A percentile compares a stretch with the other conserved stretches of the same genome.
These are phyloP conservation scores for Coboldia fuscipes DNA, from an alignment of 1,140 invertebrate genomes.

Conservation along the genomic window DNA sequence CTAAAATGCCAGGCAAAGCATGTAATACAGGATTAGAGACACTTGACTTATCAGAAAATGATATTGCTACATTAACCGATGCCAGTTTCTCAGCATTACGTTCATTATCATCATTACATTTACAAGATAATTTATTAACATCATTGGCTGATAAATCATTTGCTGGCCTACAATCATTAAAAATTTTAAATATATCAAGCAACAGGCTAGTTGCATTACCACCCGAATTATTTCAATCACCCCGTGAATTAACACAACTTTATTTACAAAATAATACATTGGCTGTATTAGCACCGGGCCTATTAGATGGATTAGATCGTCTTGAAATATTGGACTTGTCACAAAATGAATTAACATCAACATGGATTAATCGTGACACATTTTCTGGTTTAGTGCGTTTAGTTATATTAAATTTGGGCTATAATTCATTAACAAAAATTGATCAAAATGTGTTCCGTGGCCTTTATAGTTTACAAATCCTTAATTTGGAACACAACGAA, in stretches of 20 bases:
- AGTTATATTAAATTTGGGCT: conserved; percentile 50
- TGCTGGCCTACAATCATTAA: conserved; percentile 36
- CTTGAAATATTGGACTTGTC: conserved; percentile 57
- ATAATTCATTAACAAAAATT: conserved; percentile 46
- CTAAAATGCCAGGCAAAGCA: conserved; percentile 22
- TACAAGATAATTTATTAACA: conserved; percentile 53
- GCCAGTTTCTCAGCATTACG: conserved; percentile 42
- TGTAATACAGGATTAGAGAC: conserved; percentile 41
- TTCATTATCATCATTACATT: conserved; percentile 35
- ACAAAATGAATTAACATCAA: conserved; percentile 51
- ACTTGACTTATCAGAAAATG: conserved; percentile 53
- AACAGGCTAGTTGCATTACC: conserved; percentile 52
- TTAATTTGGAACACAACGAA: conserved; percentile 54
- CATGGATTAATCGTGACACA: conserved; percentile 56
- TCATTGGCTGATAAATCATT: conserved; percentile 48
- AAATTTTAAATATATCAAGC: conserved; percentile 51
- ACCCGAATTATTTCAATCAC: conserved; percentile 46
- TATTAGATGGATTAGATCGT: conserved; percentile 52
- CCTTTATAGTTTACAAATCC: conserved; percentile 48
- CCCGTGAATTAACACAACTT: conserved; percentile 41
- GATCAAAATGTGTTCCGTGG: conserved; percentile 51
- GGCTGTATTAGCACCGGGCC: conserved; percentile 45
- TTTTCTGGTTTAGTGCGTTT: conserved; percentile 49
- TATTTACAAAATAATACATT: conserved; percentile 63
- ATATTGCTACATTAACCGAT: conserved; percentile 41